Base-by-base conservation (phyloP, 2,888 invertebrate genomes). In the Pediacus dermestoides region DNA sequence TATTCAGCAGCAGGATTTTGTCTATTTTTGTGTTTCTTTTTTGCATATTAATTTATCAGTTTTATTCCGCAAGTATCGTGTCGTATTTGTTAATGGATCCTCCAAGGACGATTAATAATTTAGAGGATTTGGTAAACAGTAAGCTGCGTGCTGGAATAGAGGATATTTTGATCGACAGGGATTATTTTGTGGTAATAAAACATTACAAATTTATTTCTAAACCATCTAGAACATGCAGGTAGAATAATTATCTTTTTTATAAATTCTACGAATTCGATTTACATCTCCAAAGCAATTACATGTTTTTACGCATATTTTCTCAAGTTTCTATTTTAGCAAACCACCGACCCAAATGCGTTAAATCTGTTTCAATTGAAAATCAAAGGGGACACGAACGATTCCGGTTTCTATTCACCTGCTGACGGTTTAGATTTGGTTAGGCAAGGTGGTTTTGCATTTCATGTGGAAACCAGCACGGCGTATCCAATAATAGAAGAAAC, bases 1-100 rank as follows among this genome's bases (percentile, higher is more conserved):
- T 58, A 8, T 44, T 57, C 6, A 59, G 61, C 39, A 57, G 56
- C 27, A 46, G 62, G 11, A 63, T 62, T 10, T 34, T 60, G n/a
- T 53, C 58, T 7, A 30, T 66, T 10, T 61, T 55, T 35, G 46
- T 60, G 28, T 58, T 60, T 16, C 35, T 80, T 1, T 80, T 79
- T 59, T 71, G 79, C 0, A 70, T 81, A 44, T 71, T 77, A 10
- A 65, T 82, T 27, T 82, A 80, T 60, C 82, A 82, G 57, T 83
- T 81, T 61, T 84, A 83, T 61, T 82, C 81, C 26, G 83, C 81
- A 1, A 78, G 78, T 30, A 78, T 84, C 30, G 81, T 83, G 1
- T 81, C 83, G 1, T 76, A 79, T 0, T 58, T 82, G 38, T 63
- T 84, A 18, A 73, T 76, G 58, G 78, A 79, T 37, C 72, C 78